phyloP scores from a whole-genome alignment of 2,888 invertebrate genomes.

The Drosophila helvetica region DNA sequence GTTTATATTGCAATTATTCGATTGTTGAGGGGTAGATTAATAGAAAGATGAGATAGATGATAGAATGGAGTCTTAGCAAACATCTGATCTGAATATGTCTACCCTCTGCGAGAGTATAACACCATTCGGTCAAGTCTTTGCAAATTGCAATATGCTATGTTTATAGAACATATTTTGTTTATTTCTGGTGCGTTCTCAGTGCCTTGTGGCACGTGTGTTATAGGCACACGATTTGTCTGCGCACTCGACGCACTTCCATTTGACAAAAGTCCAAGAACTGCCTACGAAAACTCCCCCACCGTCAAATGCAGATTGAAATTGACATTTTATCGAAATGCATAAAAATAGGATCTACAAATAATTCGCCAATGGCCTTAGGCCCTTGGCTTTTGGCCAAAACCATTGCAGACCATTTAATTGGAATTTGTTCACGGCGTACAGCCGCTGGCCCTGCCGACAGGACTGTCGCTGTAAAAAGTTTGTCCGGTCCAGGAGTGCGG shows the following conservation, averaged over 20 bases:
- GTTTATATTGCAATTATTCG: too few species aligned
- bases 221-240: constrained; percentile 7
- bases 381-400: neutral
- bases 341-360: neutral
- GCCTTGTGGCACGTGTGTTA: constrained; percentile 20
- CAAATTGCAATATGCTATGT: too few species aligned
- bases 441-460: neutral
- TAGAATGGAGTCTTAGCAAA: neutral
- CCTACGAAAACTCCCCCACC: neutral
- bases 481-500: neutral
- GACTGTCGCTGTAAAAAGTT: constrained; percentile 5
- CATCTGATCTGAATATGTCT: neutral
- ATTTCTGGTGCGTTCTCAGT: neutral
- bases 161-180: too few species aligned
- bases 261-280: neutral
- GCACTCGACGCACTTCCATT: constrained; percentile 41
- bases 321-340: neutral
- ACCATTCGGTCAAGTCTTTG: too few species aligned
- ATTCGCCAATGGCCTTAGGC: constrained; percentile 20
- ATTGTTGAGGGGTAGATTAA: neutral
- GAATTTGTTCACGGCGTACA: neutral
- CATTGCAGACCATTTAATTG: constrained; percentile 6
- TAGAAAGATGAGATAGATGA: too few species aligned
- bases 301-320: constrained; percentile 4
- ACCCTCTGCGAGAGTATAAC: neutral